Evolutionary conservation across 2,113 vertebrate genomes (phyloP), one percentile per base, ranked within the genome.

Genomic region (Entosphenus tridentatus): DNA sequence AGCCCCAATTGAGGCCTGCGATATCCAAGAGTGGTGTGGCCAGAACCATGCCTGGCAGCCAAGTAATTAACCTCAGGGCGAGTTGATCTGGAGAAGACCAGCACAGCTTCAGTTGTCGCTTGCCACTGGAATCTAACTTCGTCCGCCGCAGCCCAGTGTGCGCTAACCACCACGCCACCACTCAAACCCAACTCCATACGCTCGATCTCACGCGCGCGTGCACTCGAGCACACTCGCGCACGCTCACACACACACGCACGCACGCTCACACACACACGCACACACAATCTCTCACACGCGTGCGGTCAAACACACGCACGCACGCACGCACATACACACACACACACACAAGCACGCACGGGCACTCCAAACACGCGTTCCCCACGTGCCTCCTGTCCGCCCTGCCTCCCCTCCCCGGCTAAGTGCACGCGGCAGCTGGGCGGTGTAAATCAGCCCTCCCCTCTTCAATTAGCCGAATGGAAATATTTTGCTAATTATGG

Each of bases 401-500:
- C 39, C 39, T 39, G 39, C 39, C 39, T 39, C 39, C 39, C 39
- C 39, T 65, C n/a, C n/a, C 21, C n/a, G 62, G n/a, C 62, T 9
- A 65, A 65, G 62, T 11, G 62, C 62, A n/a, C 8, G 21, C 62
- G 39, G 39, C 62, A 65, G 62, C n/a, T 65, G 62, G n/a, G 62
- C n/a, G 62, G n/a, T 21, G 62, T 65, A 65, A 65, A 65, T 65
- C 62, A 65, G 62, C 62, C 62, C n/a, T 21, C 39, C 39, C 39
- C 62, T 21, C 62, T 65, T 65, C 62, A 65, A 65, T 65, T 65
- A n/a, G 21, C 21, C 62, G n/a, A 65, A 65, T 65, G 62, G 62
- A 65, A 65, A 65, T 65, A 65, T 65, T 65, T 65, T 65, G 62
- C 62, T 65, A 65, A 65, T 65, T 21, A 65, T 21, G 62, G n/a